Base-by-base conservation (phyloP, 2,797 vertebrate genomes). In the Sarcoramphus papa region DNA sequence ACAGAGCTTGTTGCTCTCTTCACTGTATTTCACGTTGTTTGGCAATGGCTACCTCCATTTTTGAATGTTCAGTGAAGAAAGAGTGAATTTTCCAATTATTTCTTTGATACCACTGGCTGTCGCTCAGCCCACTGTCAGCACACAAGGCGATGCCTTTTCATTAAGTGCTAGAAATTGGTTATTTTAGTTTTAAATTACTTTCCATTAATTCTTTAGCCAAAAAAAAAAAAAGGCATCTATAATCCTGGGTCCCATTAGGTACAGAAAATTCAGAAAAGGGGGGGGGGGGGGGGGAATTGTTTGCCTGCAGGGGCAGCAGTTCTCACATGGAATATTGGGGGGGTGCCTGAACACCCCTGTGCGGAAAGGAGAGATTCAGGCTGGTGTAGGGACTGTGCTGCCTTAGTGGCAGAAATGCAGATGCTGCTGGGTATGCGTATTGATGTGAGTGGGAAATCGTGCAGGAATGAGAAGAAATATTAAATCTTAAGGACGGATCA, bases 341-440 rank as follows among this genome's bases (percentile, higher is more conserved):
- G 10, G 9, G 23, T 12, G 3, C 43, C n/a, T 69, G 41, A 50
- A 28, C 0, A 0, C 14, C 23, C 2, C 3, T 23, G n/a, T 43
- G 31, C 0, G 0, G 43, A 28, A 75, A 51, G 50, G 13, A 85
- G 53, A 31, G 11, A 28, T 64, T 43, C 0, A 4, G 8, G 14
- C 65, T 48, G 21, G 3, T 30, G 2, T 12, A 30, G 47, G 15
- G 14, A 40, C 22, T 35, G 40, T 31, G 45, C 57, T 75, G 47
- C 81, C 33, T n/a, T 85, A 37, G 60, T 53, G 54, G 24, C 47
- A 30, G 77, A 64, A 94, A 31, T 24, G 24, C 30, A 78, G 5
- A 41, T 68, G 5, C n/a, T 54, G 28, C 35, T 68, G 65, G 12
- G 21, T 23, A 22, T 4, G 7, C 9, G 3, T 47, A 8, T 56